These are phyloP conservation scores for Etia nguti DNA, from an alignment of 2,113 vertebrate genomes.

Conservation along the genomic window DNA sequence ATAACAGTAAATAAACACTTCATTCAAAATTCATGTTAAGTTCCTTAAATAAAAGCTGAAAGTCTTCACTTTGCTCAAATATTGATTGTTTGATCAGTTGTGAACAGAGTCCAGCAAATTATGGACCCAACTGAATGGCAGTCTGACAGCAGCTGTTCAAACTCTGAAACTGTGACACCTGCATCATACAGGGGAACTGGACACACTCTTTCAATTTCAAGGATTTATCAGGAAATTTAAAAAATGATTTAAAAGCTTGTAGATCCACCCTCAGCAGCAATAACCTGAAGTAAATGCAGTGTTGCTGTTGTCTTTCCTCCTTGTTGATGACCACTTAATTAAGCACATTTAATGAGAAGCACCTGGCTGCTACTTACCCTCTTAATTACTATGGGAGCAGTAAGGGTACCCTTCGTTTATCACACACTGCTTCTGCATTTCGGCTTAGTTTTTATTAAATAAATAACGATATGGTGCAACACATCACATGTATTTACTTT, in stretches of 20 bases:
- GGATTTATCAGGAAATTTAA: fast-evolving
- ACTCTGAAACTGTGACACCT: background rate
- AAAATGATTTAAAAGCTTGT: background rate
- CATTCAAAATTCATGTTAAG: background rate
- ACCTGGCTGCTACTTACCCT: background rate
- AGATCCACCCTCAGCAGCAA: background rate
- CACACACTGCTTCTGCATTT: background rate
- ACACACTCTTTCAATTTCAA: fast-evolving
- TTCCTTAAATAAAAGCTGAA: background rate
- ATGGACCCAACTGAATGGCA: background rate
- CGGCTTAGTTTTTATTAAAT: background rate
- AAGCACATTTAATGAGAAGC: background rate
- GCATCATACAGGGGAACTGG: background rate
- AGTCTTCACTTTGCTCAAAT: background rate
- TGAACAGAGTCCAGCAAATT: background rate
- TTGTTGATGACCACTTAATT: background rate
- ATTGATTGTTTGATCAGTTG: background rate
- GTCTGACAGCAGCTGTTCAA: background rate
- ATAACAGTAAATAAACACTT: background rate
- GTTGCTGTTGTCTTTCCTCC: background rate
- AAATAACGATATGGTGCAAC: background rate
- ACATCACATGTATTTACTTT: background rate
- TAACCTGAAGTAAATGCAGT: background rate
- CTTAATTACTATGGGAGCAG: background rate
- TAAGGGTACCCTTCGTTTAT: background rate